A percentile compares a stretch with the other conserved stretches of the same genome.
phyloP scores from a whole-genome alignment of 2,888 invertebrate species.

The Ecliptopera silaceata region DNA sequence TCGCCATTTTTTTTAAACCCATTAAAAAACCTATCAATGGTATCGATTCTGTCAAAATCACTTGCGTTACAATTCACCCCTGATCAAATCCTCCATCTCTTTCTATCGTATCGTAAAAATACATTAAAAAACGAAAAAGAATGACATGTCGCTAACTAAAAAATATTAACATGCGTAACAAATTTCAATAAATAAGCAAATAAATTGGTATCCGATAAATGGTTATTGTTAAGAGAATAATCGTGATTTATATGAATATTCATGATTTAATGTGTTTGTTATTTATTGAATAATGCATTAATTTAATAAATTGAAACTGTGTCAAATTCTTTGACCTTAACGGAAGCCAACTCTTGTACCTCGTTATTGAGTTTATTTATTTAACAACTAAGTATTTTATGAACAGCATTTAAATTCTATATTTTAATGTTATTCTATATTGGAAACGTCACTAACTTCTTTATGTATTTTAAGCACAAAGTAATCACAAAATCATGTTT shows the following conservation, averaged over 20 bases:
- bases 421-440: neutral
- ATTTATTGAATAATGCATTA: slow-evolving; percentile 55
- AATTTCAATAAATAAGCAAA: slow-evolving; percentile 81
- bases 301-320: slow-evolving; percentile 55
- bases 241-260: slow-evolving; percentile 83
- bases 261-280: slow-evolving; percentile 63
- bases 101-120: slow-evolving; percentile 47
- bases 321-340: slow-evolving; percentile 52
- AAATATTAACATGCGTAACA: slow-evolving; percentile 71
- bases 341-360: slow-evolving; percentile 42
- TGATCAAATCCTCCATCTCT: slow-evolving; percentile 50
- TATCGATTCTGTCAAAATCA: slow-evolving; percentile 69
- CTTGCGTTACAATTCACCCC: slow-evolving; percentile 58
- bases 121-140: slow-evolving; percentile 53
- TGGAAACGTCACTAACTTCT: neutral
- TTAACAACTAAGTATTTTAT: slow-evolving; percentile 29
- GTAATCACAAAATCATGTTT: no score
- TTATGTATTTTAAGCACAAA: no score
- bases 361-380: slow-evolving; percentile 44
- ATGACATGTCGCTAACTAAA: slow-evolving; percentile 54
- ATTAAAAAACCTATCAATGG: slow-evolving; percentile 80
- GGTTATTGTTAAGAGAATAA: slow-evolving; percentile 69
- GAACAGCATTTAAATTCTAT: neutral
- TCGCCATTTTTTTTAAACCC: slow-evolving; percentile 79
- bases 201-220: slow-evolving; percentile 79